Evolutionary conservation across 2,113 vertebrate species (phyloP).

Genomic region (Diadophis punctatus): DNA sequence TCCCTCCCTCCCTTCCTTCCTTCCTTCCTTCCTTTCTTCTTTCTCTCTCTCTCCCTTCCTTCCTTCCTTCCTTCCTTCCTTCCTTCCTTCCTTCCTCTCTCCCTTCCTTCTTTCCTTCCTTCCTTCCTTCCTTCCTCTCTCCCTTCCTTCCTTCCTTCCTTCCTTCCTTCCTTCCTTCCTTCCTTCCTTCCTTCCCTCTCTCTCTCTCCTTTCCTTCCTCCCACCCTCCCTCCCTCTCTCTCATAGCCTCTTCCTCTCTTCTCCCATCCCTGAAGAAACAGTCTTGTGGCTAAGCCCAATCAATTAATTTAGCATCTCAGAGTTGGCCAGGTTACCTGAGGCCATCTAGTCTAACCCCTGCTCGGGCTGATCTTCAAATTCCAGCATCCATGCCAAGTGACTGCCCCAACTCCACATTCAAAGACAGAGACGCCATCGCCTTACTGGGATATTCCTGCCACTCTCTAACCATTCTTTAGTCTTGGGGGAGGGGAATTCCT

Average conservation of each 20-base stretch:
- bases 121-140: too few relatives aligned
- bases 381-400: background rate
- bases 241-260: background rate
- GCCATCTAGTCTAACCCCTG: background rate
- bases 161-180: too few relatives aligned
- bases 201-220: too few relatives aligned
- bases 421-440: background rate
- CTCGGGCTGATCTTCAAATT: background rate
- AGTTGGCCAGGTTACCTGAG: background rate
- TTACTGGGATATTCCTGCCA: background rate
- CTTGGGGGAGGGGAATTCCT: background rate
- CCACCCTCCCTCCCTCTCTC: background rate
- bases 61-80: too few relatives aligned
- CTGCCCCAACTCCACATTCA: background rate
- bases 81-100: too few relatives aligned
- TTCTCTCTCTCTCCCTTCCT: too few relatives aligned
- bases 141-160: accelerated
- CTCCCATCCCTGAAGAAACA: background rate
- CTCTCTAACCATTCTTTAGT: background rate
- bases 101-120: too few relatives aligned
- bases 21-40: too few relatives aligned
- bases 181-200: accelerated
- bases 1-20: too few relatives aligned
- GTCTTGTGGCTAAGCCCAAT: background rate
- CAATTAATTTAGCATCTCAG: background rate